phyloP scores from a whole-genome alignment of 2,113 vertebrate species.

The Chlamydotis undulata region DNA sequence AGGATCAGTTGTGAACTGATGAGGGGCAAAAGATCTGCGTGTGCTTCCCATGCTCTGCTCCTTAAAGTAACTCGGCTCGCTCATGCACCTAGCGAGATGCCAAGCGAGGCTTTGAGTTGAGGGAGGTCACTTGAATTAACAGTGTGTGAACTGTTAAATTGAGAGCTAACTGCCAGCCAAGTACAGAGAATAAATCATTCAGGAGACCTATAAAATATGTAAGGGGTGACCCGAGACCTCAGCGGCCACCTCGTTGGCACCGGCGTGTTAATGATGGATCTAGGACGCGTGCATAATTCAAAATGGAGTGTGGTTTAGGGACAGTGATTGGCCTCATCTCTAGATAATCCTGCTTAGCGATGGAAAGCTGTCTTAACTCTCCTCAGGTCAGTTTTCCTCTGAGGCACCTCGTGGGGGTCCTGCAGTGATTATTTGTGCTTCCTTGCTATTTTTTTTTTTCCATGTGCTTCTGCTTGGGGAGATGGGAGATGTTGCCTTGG shows the following conservation, averaged over 20 bases:
- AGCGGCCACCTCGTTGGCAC: neutral
- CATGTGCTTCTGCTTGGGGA: neutral
- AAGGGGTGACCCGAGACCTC: neutral
- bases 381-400: neutral
- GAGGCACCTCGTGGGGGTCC: neutral
- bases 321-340: conserved; percentile 61
- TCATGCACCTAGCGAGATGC: neutral
- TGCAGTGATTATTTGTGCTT: neutral
- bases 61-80: neutral
- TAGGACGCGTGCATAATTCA: conserved; percentile 49
- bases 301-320: conserved; percentile 46
- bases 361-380: conserved; percentile 51
- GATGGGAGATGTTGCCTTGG: neutral
- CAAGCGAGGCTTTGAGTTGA: neutral
- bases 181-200: conserved; percentile 19
- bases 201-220: conserved; percentile 31
- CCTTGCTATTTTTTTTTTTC: neutral
- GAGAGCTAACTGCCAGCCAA: neutral
- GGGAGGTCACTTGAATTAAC: neutral
- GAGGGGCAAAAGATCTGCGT: neutral
- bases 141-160: neutral
- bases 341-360: conserved; percentile 43
- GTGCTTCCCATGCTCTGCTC: neutral
- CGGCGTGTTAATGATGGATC: conserved; percentile 3
- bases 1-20: neutral